Base-by-base conservation (phyloP, 2,113 vertebrate species). In the Murina feae region DNA sequence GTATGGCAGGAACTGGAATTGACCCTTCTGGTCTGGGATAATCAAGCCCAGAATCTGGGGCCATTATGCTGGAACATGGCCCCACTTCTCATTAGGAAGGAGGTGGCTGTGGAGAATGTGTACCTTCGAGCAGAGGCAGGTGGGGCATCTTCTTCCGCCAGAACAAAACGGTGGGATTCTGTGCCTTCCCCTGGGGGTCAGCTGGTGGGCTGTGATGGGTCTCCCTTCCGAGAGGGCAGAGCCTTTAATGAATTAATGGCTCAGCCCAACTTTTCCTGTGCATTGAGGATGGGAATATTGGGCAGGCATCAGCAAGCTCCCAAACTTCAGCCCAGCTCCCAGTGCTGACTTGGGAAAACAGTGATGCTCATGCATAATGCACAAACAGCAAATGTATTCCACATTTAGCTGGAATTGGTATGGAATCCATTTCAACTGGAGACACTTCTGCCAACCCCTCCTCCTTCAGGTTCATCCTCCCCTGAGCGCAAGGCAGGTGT, bases 121-220 rank as follows among this genome's bases (percentile, higher is more conserved):
- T n/a, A 30, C 14, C n/a, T 18, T 91, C 85, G n/a, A 86, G 92
- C 76, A 75, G 82, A 91, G 82, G 74, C 92, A 65, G 88, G 60
- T 76, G 89, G 97, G 76, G 30, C 93, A 92, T 93, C 75, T 53
- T 80, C 71, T 95, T 93, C 96, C 90, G 79, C 91, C 86, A 4
- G 86, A 20, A 47, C 81, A 66, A 96, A 97, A 84, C 76, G 47
- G 93, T 72, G 93, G 89, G 88, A 91, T 86, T 96, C 78, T 53
- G 28, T 1, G 10, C 25, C 20, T 3, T 68, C 42, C 83, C 95
- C 94, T 86, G 79, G 47, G 58, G 58, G 60, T 63, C 85, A 37
- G 10, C 72, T 93, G 58, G 3, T 69, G 63, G 92, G 74, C 9
- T 28, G 65, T 13, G 60, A 30, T 6, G 76, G 80, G 75, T 68